These are phyloP conservation scores for Falco cherrug DNA, from an alignment of 2,797 vertebrate genomes.

Conservation along the genomic window DNA sequence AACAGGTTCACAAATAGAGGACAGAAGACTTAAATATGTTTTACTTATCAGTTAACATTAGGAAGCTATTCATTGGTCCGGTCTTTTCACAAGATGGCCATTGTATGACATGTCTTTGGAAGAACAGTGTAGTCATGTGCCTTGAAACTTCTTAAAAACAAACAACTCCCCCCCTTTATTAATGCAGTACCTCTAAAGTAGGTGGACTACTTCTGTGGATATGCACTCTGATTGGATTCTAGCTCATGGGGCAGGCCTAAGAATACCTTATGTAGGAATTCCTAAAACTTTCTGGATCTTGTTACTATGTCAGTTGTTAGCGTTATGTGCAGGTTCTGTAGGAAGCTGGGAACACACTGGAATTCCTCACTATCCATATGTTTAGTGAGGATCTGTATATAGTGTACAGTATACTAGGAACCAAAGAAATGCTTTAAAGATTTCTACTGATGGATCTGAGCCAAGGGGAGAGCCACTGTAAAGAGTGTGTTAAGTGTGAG, in stretches of 20 bases:
- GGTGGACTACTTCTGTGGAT: neutral
- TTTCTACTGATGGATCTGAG: neutral
- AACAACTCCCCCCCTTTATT: neutral
- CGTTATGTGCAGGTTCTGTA: accelerated
- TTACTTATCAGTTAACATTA: neutral
- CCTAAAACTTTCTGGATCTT: neutral
- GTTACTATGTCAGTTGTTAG: neutral
- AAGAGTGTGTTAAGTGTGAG: neutral
- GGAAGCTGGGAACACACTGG: neutral
- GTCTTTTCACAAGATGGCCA: neutral
- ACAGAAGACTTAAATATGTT: neutral
- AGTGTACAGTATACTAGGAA: neutral
- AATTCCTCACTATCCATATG: neutral
- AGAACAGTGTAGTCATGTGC: neutral
- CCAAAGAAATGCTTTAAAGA: neutral
- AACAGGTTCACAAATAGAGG: neutral
- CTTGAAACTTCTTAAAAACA: neutral
- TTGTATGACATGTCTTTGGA: neutral
- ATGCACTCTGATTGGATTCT: neutral
- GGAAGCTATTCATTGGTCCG: neutral
- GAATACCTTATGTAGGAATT: neutral
- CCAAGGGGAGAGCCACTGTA: neutral
- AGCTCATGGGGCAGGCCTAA: neutral
- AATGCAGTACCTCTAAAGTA: neutral
- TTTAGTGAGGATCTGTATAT: neutral